phyloP scores from a whole-genome alignment of 2,797 vertebrate genomes.

The Macropodus opercularis region DNA sequence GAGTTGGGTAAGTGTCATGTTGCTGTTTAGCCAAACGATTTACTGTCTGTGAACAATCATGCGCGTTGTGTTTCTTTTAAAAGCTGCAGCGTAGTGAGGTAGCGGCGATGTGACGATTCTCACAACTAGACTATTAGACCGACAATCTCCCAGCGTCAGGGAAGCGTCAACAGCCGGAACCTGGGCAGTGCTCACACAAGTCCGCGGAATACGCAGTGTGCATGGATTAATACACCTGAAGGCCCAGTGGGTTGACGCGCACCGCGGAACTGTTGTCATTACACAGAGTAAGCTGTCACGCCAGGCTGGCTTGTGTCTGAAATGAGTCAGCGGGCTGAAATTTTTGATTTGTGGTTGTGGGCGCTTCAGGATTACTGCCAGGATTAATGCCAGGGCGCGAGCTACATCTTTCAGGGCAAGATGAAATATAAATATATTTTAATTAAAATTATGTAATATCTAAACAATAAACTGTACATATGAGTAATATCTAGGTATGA shows the following conservation, averaged over 20 bases:
- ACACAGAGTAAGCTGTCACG: too few species aligned
- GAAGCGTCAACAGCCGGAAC: constrained; percentile 20
- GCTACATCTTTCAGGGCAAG: not conserved
- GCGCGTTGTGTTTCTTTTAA: not conserved
- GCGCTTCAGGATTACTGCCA: constrained; percentile 3
- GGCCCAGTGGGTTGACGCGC: too few species aligned
- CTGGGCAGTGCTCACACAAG: constrained; percentile 19
- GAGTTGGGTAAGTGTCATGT: constrained; percentile 47
- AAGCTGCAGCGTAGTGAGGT: not conserved
- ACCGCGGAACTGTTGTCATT: too few species aligned
- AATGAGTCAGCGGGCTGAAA: not conserved
- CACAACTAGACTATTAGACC: not conserved
- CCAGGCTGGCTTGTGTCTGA: not conserved
- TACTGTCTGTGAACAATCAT: not conserved
- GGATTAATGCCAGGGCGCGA: not conserved
- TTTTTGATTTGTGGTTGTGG: too few species aligned
- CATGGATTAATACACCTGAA: constrained; percentile 52
- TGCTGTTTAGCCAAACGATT: not conserved
- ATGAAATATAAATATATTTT: too few species aligned
- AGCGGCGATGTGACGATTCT: not conserved
- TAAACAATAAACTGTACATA: not conserved
- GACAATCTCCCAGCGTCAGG: not conserved
- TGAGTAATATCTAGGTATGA: not conserved
- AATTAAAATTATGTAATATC: too few species aligned
- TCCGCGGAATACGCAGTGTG: constrained; percentile 31